phyloP scores from a whole-genome alignment of 2,797 vertebrate species.

The Liasis olivaceus region DNA sequence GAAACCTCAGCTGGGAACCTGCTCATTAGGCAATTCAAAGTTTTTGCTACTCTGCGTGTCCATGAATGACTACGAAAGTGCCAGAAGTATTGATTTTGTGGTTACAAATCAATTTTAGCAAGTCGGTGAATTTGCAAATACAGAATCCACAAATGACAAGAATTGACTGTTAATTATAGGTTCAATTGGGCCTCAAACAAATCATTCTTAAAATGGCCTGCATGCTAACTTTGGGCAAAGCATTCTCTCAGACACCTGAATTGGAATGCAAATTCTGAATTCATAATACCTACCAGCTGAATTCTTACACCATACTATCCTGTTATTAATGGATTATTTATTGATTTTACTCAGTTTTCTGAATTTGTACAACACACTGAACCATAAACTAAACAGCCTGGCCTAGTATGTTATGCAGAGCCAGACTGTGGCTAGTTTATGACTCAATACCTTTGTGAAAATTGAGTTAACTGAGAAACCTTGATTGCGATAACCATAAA shows the following conservation, averaged over 20 bases:
- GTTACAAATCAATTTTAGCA: neutral
- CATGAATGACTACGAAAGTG: neutral
- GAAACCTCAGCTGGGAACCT: neutral
- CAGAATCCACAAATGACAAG: neutral
- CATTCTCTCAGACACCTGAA: neutral
- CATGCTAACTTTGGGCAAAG: neutral
- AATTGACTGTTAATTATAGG: neutral
- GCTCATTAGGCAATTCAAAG: neutral
- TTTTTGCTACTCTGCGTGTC: neutral
- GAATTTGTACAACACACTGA: neutral
- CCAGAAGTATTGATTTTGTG: neutral
- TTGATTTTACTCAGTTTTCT: neutral
- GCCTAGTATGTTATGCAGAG: neutral
- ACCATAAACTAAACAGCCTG: neutral
- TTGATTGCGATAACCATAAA: neutral
- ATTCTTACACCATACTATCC: neutral
- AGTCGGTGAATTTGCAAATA: neutral
- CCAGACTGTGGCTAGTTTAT: neutral
- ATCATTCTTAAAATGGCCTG: neutral
- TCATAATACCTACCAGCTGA: neutral
- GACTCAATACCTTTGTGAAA: neutral
- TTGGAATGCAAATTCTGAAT: neutral
- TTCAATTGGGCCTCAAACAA: neutral
- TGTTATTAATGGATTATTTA: neutral
- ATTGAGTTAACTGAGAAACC: neutral